phyloP scores from a whole-genome alignment of 2,113 vertebrate species.

The Syngnathus floridae region DNA sequence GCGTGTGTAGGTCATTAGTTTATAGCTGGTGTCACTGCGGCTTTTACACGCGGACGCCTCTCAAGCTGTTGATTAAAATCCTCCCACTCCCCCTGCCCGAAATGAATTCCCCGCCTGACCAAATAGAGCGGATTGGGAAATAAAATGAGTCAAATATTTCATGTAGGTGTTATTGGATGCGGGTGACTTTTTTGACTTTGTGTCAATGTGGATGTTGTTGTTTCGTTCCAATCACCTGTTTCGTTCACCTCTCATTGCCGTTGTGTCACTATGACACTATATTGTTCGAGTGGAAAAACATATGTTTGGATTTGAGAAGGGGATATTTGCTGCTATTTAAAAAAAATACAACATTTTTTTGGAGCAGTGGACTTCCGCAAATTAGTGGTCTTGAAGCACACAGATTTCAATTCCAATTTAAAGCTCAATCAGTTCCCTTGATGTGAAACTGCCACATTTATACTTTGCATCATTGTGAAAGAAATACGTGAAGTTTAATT shows the following conservation, averaged over 20 bases:
- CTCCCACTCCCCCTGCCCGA: conserved; percentile 26
- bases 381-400: neutral
- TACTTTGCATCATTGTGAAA: conserved; percentile 4
- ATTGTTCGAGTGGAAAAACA: neutral
- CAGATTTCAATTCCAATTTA: neutral
- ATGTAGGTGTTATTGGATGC: conserved; percentile 14
- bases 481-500: conserved; percentile 10
- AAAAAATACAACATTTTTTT: neutral
- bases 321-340: neutral
- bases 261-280: neutral
- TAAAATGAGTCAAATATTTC: conserved; percentile 37
- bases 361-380: neutral
- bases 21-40: conserved; percentile 33
- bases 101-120: conserved; percentile 33
- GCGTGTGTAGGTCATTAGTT: conserved; percentile 29
- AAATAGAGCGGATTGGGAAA: conserved; percentile 25
- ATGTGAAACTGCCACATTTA: no score
- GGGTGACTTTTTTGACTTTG: conserved; percentile 7
- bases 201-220: neutral
- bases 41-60: conserved; percentile 42
- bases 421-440: no score
- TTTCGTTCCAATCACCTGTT: neutral
- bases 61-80: conserved; percentile 50
- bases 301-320: neutral
- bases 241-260: neutral